phyloP scores from a whole-genome alignment of 2,113 vertebrate genomes.

The Pterocles gutturalis region DNA sequence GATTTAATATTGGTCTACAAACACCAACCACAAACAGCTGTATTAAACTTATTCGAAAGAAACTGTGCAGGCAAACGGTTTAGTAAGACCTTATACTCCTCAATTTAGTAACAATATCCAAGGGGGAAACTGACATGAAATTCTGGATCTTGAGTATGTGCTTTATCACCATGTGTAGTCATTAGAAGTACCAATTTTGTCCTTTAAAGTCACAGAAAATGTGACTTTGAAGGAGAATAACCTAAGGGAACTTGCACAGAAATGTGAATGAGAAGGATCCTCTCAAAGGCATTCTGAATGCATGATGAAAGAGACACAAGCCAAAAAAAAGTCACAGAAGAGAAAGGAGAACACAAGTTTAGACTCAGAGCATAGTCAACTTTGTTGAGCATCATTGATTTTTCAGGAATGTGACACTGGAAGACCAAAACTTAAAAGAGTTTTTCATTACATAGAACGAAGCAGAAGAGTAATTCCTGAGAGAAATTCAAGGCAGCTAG shows the following conservation, averaged over 20 bases:
- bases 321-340: not conserved
- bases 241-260: not conserved
- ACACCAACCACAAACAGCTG: not conserved
- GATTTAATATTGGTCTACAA: not conserved
- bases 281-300: not conserved
- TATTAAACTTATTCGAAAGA: not conserved
- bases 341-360: not conserved
- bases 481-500: not conserved
- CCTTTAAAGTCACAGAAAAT: not conserved
- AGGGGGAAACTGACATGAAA: not conserved
- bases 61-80: not conserved
- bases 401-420: not conserved
- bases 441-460: not conserved
- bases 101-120: not conserved
- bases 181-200: not conserved
- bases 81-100: not conserved
- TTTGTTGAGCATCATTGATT: not conserved
- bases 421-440: not conserved
- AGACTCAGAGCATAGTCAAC: not conserved
- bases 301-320: not conserved
- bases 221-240: not conserved
- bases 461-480: not conserved
- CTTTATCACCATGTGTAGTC: not conserved
- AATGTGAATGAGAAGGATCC: not conserved
- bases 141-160: not conserved